Evolutionary conservation across 2,888 invertebrate species (phyloP), one percentile per base, ranked within the genome.

Genomic region (Thera britannica): DNA sequence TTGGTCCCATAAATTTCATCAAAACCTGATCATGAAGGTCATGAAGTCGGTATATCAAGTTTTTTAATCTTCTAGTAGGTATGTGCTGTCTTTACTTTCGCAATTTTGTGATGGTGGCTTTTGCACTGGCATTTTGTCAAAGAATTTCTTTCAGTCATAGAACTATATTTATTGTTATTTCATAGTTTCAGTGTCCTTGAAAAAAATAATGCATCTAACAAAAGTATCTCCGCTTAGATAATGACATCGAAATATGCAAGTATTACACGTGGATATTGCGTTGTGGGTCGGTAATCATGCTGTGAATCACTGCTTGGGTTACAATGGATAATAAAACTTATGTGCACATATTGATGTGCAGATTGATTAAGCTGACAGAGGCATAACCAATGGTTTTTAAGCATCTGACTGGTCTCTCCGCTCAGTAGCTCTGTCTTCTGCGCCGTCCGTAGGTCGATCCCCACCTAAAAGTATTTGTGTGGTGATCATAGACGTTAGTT

Each of bases 321-420:
- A 67, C 60, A 72, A 72, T 72, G 61, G 72, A 65, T 56, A 70
- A 62, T 70, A 65, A 70, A 68, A 55, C 49, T 59, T 44, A 56
- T 62, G 62, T 55, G 46, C 54, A 54, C 23, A 41, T 52, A 34
- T 51, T 35, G 51, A 54, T 52, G 52, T 61, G 52, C 54, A 54
- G 52, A 54, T 61, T 61, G 61, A 61, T 44, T 49, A 38, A 35
- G 59, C 23, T 65, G 41, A 8, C 34, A 44, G 57, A 44, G 58
- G 44, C 12, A 60, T 54, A 52, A 23, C 23, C 44, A 54, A 52
- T 44, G 52, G 34, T 44, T 58, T 58, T 36, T 48, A 36, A 58
- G 58, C n/a, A 36, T 58, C 23, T 23, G 23, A 23, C 23, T 23
- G 23, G 23, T 23, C 23, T 23, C 23, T 23, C 23, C 0, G 23